Percentiles rank a stretch among this genome's conserved stretches.
Conservation (phyloP, 2,113 vertebrate genomes). For the Heterocephalus glaber region DNA sequence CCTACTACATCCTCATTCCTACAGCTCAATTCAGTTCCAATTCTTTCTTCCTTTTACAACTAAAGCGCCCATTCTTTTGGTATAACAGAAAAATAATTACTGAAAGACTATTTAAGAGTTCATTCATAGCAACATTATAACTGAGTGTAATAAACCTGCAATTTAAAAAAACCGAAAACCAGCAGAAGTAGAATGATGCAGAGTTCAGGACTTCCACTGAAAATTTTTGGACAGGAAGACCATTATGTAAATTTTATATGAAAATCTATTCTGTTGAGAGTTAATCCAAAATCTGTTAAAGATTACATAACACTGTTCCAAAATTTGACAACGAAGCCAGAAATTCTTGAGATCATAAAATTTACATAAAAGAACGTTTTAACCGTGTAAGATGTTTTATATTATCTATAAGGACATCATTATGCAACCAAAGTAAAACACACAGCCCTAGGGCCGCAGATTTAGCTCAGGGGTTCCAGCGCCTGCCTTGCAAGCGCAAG, state of each 20-base stretch:
- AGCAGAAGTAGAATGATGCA: conserved; percentile 2
- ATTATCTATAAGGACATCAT: conserved; percentile 11
- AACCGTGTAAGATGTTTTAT: conserved; percentile 16
- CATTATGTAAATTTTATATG: not conserved
- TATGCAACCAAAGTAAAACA: conserved; percentile 25
- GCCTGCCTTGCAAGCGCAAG: too few species aligned
- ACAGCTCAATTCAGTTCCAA: conserved; percentile 22
- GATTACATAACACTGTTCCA: conserved; percentile 5
- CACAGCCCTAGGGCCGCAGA: too few species aligned
- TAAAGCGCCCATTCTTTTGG: conserved; percentile 15
- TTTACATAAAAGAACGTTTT: conserved; percentile 50
- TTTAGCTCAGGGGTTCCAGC: too few species aligned
- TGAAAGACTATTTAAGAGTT: not conserved
- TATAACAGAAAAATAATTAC: conserved; percentile 17
- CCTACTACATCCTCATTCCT: not conserved
- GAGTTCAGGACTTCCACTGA: not conserved
- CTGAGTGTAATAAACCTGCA: conserved; percentile 11
- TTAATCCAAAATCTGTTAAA: conserved; percentile 33
- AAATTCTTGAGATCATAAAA: conserved; percentile 38
- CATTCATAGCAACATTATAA: not conserved
- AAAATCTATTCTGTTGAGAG: not conserved
- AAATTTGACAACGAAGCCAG: conserved; percentile 39
- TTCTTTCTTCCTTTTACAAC: conserved; percentile 6
- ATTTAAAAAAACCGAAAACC: conserved; percentile 6
- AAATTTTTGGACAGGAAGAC: conserved; percentile 13